Conservation (phyloP, 92 coral and sea anemone species). For the Palythoa heliodiscus region DNA sequence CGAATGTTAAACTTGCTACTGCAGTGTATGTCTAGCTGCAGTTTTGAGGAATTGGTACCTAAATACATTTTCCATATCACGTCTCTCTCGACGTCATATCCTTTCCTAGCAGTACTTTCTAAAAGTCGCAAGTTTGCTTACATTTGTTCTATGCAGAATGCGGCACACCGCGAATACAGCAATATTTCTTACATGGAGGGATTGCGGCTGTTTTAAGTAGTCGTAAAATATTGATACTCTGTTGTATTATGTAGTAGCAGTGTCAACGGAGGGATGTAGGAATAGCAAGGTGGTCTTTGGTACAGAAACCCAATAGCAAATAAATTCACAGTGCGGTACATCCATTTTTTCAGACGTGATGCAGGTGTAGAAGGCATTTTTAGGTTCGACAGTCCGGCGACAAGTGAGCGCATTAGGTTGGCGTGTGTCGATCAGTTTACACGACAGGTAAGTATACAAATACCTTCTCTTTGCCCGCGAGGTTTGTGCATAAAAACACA, state of each 20-base stretch:
- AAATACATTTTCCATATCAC: neutral
- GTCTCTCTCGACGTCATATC: neutral
- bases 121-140: no score
- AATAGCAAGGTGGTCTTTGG: no score
- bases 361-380: slow-evolving; percentile 77
- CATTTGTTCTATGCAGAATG: no score
- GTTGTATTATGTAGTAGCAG: no score
- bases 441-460: slow-evolving; percentile 57
- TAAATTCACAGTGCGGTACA: no score
- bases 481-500: neutral
- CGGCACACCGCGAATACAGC: no score
- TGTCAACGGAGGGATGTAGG: no score
- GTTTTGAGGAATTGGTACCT: neutral
- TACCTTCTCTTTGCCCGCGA: neutral
- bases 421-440: slow-evolving; percentile 84
- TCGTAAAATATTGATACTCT: no score
- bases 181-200: no score
- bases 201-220: no score
- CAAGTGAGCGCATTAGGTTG: slow-evolving; percentile 88
- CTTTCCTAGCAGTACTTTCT: no score
- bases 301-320: no score
- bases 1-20: neutral
- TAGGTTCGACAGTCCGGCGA: slow-evolving; percentile 88
- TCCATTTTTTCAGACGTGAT: slow-evolving; percentile 59
- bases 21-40: neutral